A percentile compares a stretch with the other conserved stretches of the same genome.
Evolutionary conservation across 2,113 vertebrate species (phyloP).

Genomic region (Acanthochromis polyacanthus): DNA sequence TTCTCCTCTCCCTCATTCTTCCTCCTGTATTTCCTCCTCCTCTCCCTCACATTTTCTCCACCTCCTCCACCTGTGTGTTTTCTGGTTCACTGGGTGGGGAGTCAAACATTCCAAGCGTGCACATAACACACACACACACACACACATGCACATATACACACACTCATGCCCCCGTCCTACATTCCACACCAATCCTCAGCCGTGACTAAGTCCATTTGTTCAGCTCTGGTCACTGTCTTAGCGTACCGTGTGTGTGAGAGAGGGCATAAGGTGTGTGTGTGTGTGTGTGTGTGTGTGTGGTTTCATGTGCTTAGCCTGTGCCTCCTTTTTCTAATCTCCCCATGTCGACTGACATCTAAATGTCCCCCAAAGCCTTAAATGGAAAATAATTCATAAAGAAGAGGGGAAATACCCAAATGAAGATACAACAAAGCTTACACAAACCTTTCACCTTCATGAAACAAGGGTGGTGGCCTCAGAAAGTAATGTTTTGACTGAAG

Average conservation of each 20-base stretch:
- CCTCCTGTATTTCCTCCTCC: constrained; percentile 31
- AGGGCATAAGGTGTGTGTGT: constrained; percentile 9
- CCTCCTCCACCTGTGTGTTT: constrained; percentile 72
- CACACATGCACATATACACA: constrained; percentile 24
- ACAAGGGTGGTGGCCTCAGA: neutral
- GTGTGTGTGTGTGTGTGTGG: constrained; percentile 8
- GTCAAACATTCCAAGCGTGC: constrained; percentile 75
- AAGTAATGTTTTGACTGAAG: neutral
- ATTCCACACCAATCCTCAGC: constrained; percentile 84
- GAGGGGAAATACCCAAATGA: neutral
- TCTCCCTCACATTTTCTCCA: constrained; percentile 28
- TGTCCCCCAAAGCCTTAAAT: constrained; percentile 22
- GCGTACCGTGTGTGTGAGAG: constrained; percentile 36
- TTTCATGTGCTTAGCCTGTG: constrained; percentile 38
- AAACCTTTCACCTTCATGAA: constrained; percentile 7
- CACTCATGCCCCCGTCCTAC: constrained; percentile 66
- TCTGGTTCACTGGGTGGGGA: constrained; percentile 76
- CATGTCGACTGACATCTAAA: constrained; percentile 55
- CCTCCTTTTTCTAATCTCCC: constrained; percentile 19
- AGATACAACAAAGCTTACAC: constrained; percentile 11
- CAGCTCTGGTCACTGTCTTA: constrained; percentile 80
- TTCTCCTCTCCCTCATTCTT: neutral
- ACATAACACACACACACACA: constrained; percentile 39
- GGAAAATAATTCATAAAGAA: constrained; percentile 17
- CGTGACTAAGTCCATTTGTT: constrained; percentile 86